These are phyloP conservation scores for Esperia sulphurella DNA, from an alignment of 2,888 invertebrate species.

Conservation along the genomic window DNA sequence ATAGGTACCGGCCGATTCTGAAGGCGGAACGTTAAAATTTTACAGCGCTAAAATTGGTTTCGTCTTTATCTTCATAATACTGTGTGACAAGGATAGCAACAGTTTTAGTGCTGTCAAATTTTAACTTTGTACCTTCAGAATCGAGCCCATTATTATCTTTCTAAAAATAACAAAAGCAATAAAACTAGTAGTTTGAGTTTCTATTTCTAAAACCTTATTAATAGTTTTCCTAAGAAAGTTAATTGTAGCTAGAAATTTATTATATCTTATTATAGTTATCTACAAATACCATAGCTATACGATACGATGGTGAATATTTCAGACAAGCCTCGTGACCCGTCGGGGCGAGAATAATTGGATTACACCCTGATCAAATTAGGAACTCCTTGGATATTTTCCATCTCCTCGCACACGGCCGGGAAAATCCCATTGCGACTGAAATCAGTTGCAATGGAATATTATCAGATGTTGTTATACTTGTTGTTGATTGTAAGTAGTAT, in stretches of 20 bases:
- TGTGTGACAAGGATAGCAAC: too few relatives aligned
- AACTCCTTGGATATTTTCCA: slow-evolving; percentile 58
- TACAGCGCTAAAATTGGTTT: too few relatives aligned
- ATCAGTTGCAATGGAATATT: slow-evolving; percentile 22
- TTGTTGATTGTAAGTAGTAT: background rate
- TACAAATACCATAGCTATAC: background rate
- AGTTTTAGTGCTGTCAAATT: too few relatives aligned
- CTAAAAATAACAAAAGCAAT: too few relatives aligned
- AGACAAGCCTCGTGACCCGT: slow-evolving; percentile 28
- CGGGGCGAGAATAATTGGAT: slow-evolving; percentile 57
- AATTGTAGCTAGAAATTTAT: too few relatives aligned
- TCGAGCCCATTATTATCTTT: too few relatives aligned
- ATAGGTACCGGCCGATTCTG: too few relatives aligned
- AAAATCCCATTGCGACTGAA: slow-evolving; percentile 38
- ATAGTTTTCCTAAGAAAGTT: too few relatives aligned
- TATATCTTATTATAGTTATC: background rate
- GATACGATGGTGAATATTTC: slow-evolving; percentile 4
- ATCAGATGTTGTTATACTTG: slow-evolving; percentile 3
- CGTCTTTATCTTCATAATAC: too few relatives aligned
- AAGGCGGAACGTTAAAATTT: too few relatives aligned
- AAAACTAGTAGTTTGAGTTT: too few relatives aligned
- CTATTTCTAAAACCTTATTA: background rate
- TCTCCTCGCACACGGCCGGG: slow-evolving; percentile 36
- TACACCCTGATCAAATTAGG: slow-evolving; percentile 64
- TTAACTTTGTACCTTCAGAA: too few relatives aligned